phyloP scores from a whole-genome alignment of 2,797 vertebrate species.

The Chiloscyllium punctatum region DNA sequence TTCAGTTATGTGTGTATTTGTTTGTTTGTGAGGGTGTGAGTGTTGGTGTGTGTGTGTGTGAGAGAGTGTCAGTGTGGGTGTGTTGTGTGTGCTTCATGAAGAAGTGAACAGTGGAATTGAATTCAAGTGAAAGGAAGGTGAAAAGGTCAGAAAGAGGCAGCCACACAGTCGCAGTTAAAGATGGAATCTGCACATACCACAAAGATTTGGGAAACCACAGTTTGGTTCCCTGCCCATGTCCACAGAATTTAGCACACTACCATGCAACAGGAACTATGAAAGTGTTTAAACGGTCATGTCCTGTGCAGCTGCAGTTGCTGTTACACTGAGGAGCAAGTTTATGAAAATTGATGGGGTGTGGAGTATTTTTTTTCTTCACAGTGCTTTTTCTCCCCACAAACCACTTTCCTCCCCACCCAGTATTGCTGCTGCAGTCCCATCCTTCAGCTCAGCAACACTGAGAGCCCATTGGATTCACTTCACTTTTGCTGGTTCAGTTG shows the following conservation, averaged over 20 bases:
- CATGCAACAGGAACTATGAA: not conserved
- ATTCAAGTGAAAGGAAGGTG: constrained; percentile 28
- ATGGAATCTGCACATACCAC: not conserved
- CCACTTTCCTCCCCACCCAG: not conserved
- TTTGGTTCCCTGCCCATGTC: constrained; percentile 18
- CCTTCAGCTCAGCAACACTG: not conserved
- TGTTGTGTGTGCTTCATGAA: not conserved
- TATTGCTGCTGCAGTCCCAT: not conserved
- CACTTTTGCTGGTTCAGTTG: not conserved
- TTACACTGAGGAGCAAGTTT: not conserved
- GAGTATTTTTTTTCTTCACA: not conserved
- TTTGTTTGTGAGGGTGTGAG: not conserved
- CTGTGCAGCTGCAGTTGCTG: not conserved
- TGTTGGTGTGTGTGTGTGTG: no score
- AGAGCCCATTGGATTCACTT: not conserved
- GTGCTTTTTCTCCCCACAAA: not conserved
- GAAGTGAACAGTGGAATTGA: not conserved
- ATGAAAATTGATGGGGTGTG: not conserved
- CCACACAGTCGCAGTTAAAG: not conserved
- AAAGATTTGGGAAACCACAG: constrained; percentile 13
- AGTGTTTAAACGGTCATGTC: not conserved
- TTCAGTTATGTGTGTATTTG: no score
- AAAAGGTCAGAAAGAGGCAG: not conserved
- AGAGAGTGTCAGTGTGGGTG: no score
- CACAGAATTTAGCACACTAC: not conserved